Base-by-base conservation (phyloP, 2,113 vertebrate species). In the Chloropsis cyanopogon region DNA sequence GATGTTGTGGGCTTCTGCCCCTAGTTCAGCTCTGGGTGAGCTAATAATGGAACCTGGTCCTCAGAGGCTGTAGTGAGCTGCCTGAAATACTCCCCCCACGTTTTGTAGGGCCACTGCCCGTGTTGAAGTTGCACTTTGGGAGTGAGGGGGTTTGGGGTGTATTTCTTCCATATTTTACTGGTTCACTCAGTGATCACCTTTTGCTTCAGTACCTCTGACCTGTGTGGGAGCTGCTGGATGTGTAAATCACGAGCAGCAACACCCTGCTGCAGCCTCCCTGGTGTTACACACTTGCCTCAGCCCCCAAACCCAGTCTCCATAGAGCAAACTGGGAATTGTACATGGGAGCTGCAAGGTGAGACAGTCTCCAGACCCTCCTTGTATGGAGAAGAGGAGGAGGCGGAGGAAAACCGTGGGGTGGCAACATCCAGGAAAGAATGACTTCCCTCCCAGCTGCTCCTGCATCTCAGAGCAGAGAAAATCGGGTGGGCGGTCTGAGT, bases 91-190 rank as follows among this genome's bases (percentile, higher is more conserved):
- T 68, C 12, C 6, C 33, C 33, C 28, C 17, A 2, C 18, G 14
- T 83, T 72, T 61, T 50, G 26, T 21, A 21, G 39, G 18, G 14
- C 9, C 1, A 5, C 29, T 57, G 52, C 8, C 18, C 0, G 0
- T 57, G 39, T 11, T 63, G 29, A 63, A 86, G 26, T 5, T n/a
- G 33, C 11, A 4, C 9, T 52, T 76, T 59, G 39, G 11, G 47
- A 44, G n/a, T 16, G 20, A 75, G 31, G 13, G 44, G 12, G 3
- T 5, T 59, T 80, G 56, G 41, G 35, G 31, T 10, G 20, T n/a
- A 8, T 46, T 70, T 84, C 17, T 57, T 75, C 24, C 17, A 10
- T 42, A 3, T 75, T 71, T 87, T 54, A 35, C 39, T 63, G 33
- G 15, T 42, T 70, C 18, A 53, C 10, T 28, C 14, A 17, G 12